phyloP scores from a whole-genome alignment of 2,888 invertebrate genomes.

The Cantharis lateralis region DNA sequence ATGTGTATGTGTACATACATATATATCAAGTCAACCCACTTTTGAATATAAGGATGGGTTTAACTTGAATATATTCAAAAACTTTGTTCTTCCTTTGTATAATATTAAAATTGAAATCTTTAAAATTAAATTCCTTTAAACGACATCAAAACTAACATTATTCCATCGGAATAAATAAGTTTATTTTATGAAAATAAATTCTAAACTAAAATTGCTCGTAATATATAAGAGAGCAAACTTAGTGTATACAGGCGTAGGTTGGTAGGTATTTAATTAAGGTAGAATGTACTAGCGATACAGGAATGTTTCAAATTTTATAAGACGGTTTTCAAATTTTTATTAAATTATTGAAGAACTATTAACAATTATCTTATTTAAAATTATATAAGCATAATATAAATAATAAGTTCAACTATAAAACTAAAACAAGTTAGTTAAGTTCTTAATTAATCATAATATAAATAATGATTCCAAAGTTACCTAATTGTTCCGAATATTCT shows the following conservation, averaged over 20 bases:
- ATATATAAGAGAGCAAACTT: neutral
- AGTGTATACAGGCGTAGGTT: neutral
- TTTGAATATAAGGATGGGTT: constrained; percentile 2
- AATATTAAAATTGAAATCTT: neutral
- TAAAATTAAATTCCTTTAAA: neutral
- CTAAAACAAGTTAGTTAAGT: too few relatives aligned
- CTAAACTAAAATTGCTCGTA: neutral
- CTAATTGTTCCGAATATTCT: too few relatives aligned
- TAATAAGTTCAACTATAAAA: too few relatives aligned
- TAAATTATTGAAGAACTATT: too few relatives aligned
- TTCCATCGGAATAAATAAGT: neutral
- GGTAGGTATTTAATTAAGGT: neutral
- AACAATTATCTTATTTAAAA: too few relatives aligned
- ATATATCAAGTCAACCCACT: constrained; percentile 18
- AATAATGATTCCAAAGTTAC: too few relatives aligned
- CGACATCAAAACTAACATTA: neutral
- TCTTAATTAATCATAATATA: too few relatives aligned
- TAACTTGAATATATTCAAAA: constrained; percentile 4
- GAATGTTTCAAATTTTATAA: too few relatives aligned
- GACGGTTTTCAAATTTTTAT: too few relatives aligned
- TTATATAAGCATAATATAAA: too few relatives aligned
- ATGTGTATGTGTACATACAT: neutral
- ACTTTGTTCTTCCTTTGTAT: neutral
- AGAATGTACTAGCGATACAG: too few relatives aligned
- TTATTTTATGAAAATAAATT: neutral